Percentiles rank a stretch among this genome's conserved stretches.
Evolutionary conservation across 1,140 invertebrate species (phyloP).

Genomic region (Heliconius melpomene): DNA sequence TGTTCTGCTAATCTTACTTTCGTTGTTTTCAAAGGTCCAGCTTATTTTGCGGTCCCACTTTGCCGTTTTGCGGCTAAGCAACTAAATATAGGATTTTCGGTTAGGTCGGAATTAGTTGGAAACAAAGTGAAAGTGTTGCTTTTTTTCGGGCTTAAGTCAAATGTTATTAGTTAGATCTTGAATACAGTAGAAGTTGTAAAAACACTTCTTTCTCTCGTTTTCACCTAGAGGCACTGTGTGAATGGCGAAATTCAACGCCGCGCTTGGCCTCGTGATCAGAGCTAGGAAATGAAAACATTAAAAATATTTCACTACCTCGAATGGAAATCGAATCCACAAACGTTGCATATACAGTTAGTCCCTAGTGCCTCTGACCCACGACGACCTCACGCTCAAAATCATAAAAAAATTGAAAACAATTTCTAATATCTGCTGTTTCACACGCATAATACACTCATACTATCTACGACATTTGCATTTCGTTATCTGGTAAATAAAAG

Average conservation of each 20-base stretch:
- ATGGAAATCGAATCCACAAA: too few relatives aligned
- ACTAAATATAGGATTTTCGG: constrained; percentile 5
- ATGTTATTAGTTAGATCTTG: background rate
- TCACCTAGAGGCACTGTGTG: too few relatives aligned
- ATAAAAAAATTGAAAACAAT: background rate
- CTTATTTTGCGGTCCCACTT: constrained; percentile 5
- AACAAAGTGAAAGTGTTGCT: background rate
- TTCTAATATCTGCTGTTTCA: background rate
- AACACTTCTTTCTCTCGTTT: too few relatives aligned
- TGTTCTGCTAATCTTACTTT: constrained; percentile 7
- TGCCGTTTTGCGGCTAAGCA: background rate
- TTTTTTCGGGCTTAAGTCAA: background rate
- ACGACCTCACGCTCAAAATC: too few relatives aligned
- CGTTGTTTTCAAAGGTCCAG: constrained; percentile 9
- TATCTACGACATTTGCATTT: background rate
- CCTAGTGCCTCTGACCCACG: too few relatives aligned
- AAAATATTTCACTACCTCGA: too few relatives aligned
- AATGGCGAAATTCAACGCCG: too few relatives aligned
- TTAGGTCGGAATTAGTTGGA: background rate
- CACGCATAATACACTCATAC: background rate
- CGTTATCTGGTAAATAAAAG: constrained; percentile 17
- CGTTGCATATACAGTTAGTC: too few relatives aligned
- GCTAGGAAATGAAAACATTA: too few relatives aligned
- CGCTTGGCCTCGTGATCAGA: too few relatives aligned
- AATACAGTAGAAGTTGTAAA: background rate